Base-by-base conservation (phyloP, 2,888 invertebrate species). In the Troides aeacus region DNA sequence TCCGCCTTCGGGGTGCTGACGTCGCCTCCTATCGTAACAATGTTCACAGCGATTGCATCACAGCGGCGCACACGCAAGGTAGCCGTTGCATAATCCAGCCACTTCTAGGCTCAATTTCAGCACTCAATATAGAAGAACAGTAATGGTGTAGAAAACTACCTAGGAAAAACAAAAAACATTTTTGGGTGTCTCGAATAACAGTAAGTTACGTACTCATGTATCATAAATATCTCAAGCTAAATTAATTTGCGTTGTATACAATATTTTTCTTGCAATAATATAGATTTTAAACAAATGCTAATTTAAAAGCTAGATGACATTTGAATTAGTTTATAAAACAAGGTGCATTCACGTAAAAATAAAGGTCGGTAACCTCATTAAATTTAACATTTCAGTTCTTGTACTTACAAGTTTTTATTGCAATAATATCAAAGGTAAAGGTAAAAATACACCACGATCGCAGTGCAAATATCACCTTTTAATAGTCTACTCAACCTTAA, bases 1-100 rank as follows among this genome's bases (percentile, higher is more conserved):
- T 73, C 75, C 76, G 73, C 76, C 76, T 71, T 74, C 73, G 59
- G 62, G 69, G 72, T 72, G 75, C 72, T 79, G 78, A 83, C 81
- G 82, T 80, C 74, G 75, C 70, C 70, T 63, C 50, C 73, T 74
- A 74, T 75, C 74, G 75, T 74, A 75, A 78, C 79, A 75, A 77
- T 74, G 75, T 73, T 71, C 74, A 72, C 71, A 58, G 75, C 66
- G 69, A 74, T 81, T 81, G 77, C 79, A 79, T 78, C 79, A 77
- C 71, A 53, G 72, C 71, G 39, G 72, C 71, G 73, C 75, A 71
- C 76, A 75, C 75, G 76, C 74, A 73, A 62, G 72, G 60, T 70
- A 73, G 67, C 66, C 72, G 70, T 65, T 66, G 57, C 62, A 62
- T 66, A 70, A 66, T 53, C 42, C 56, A 8, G 30, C 53, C 61